Evolutionary conservation across 1,140 invertebrate genomes (phyloP).

Genomic region (Drosophila subobscura): DNA sequence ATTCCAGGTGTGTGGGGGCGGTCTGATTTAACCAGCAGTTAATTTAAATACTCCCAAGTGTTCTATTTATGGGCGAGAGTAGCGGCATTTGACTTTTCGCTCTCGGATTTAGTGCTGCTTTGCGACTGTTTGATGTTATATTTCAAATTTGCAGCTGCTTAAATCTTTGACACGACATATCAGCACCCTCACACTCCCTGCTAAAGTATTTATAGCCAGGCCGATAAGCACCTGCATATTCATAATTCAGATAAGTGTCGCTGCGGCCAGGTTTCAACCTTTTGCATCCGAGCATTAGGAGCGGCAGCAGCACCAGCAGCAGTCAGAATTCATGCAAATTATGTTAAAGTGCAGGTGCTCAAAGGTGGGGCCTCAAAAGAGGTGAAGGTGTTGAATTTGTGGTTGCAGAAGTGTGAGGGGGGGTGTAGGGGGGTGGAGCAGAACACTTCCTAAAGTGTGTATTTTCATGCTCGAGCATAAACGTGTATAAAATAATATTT

Average conservation of each 20-base stretch:
- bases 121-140: constrained; percentile 40
- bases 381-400: background rate
- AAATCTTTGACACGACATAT: constrained; percentile 50
- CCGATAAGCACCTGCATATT: constrained; percentile 78
- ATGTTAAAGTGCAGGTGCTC: constrained; percentile 67
- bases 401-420: constrained; percentile 5
- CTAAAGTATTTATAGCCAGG: constrained; percentile 8
- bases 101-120: constrained; percentile 27
- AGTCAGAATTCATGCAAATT: constrained; percentile 74
- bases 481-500: constrained; percentile 79
- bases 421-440: constrained; percentile 18
- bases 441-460: constrained; percentile 11
- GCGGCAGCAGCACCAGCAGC: constrained; percentile 11
- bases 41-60: constrained; percentile 35
- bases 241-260: constrained; percentile 75
- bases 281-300: constrained; percentile 21
- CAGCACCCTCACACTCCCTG: background rate
- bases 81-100: constrained; percentile 33
- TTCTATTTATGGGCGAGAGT: constrained; percentile 16
- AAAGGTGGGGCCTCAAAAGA: constrained; percentile 7
- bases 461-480: constrained; percentile 54
- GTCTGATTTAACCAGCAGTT: constrained; percentile 9
- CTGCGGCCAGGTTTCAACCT: constrained; percentile 47
- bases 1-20: constrained; percentile 23
- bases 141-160: constrained; percentile 62